Conservation (phyloP, 2,113 vertebrate genomes). For the Syngnathoides biaculeatus region DNA sequence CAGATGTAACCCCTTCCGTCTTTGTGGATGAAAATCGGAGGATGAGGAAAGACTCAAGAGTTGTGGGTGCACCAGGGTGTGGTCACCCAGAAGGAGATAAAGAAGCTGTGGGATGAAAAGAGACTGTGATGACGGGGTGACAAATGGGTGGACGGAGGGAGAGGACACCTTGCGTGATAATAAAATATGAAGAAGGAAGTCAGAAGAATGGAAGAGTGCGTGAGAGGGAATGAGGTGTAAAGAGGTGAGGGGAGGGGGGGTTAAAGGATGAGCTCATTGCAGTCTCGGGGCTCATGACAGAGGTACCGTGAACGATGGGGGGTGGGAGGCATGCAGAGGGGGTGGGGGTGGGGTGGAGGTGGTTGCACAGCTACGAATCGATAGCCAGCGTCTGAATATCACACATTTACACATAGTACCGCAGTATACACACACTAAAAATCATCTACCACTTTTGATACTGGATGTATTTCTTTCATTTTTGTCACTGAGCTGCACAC, state of each 20-base stretch:
- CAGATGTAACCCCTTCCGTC: slow-evolving; percentile 2
- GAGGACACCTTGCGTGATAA: slow-evolving; percentile 21
- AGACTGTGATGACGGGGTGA: slow-evolving; percentile 40
- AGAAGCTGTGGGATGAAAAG: slow-evolving; percentile 30
- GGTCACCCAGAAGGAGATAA: slow-evolving; percentile 47
- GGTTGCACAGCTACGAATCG: slow-evolving; percentile 52
- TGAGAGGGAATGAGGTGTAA: slow-evolving; percentile 12
- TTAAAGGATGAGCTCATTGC: slow-evolving; percentile 70
- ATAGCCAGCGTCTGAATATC: slow-evolving; percentile 56
- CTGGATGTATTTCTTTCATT: background rate
- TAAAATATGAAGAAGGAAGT: slow-evolving; percentile 34
- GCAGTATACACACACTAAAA: slow-evolving; percentile 26
- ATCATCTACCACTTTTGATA: slow-evolving; percentile 8
- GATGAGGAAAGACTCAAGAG: background rate
- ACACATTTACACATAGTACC: slow-evolving; percentile 27
- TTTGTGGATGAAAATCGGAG: slow-evolving; percentile 4
- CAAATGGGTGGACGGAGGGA: slow-evolving; percentile 35
- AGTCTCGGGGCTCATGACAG: slow-evolving; percentile 64
- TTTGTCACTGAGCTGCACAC: slow-evolving; percentile 17
- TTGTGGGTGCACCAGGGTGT: slow-evolving; percentile 48
- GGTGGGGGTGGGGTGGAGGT: background rate
- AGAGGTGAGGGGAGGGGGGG: slow-evolving; percentile 16
- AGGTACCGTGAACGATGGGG: slow-evolving; percentile 31
- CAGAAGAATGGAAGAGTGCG: slow-evolving; percentile 38
- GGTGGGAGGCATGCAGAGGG: slow-evolving; percentile 6